Conservation (phyloP, 2,888 invertebrate species). For the Spatulosminthurus flaviceps region DNA sequence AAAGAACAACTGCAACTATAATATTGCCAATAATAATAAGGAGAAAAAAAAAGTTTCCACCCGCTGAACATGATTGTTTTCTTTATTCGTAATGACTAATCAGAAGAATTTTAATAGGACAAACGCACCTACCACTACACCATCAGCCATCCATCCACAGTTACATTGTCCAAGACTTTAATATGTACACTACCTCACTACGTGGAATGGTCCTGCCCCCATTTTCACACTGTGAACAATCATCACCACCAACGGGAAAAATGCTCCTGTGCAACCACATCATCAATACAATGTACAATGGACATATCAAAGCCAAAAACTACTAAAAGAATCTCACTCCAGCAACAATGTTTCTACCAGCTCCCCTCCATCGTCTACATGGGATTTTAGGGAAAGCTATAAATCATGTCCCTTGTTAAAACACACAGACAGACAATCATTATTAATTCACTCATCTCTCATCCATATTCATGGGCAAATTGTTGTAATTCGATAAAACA, state of each 20-base stretch:
- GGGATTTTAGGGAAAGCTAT: background rate
- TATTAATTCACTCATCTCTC: conserved; percentile 32
- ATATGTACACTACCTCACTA: background rate
- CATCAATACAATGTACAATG: too few relatives aligned
- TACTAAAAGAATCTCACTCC: too few relatives aligned
- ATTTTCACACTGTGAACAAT: conserved; percentile 34
- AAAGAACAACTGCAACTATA: too few relatives aligned
- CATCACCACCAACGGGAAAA: conserved; percentile 36
- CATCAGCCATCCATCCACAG: background rate
- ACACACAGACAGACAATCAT: conserved; percentile 37
- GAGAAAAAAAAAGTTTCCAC: conserved; percentile 2
- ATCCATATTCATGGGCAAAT: conserved; percentile 32
- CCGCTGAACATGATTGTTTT: conserved; percentile 1
- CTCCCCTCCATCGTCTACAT: background rate
- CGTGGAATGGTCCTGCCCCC: conserved; percentile 22
- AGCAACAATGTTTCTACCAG: background rate
- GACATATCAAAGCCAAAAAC: too few relatives aligned
- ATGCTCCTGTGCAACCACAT: conserved; percentile 33
- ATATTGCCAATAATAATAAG: background rate
- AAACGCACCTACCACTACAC: background rate
- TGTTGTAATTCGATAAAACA: conserved; percentile 30
- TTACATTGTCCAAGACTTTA: too few relatives aligned
- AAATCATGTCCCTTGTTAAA: conserved; percentile 32
- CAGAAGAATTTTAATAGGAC: conserved; percentile 6
- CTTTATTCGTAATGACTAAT: conserved; percentile 12